Evolutionary conservation across 2,888 invertebrate genomes (phyloP), one percentile per base, ranked within the genome.

Genomic region (Neoscelio sp.): DNA sequence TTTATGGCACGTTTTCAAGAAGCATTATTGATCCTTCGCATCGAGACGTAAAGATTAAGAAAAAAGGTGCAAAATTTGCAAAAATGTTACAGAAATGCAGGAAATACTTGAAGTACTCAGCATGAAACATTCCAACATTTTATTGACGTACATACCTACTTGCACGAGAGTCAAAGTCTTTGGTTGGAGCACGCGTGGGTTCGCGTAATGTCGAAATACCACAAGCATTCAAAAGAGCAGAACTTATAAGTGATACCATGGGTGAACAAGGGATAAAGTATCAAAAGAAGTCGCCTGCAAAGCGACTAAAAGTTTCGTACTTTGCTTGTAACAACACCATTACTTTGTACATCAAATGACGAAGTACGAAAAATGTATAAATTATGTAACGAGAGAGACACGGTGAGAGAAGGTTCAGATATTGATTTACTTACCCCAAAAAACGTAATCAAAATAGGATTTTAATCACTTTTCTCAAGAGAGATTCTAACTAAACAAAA

Each of bases 91-190:
- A 56, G 52, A 65, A 73, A 28, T 8, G 48, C 38, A 12, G 40
- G 8, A 64, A 73, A 65, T 38, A 46, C 62, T 62, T 46, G 38
- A 20, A n/a, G 54, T 58, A 48, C 54, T 54, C 44, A 13, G 23
- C 44, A 67, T 44, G 33, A 70, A 70, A 48, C 65, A 65, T 58
- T 58, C 56, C 65, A 35, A 2, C 23, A 35, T 67, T 65, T 60
- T 67, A 75, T 60, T 52, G 67, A 60, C 52, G 67, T 60, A 26
- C 35, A 46, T 40, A n/a, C 46, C 40, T 48, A 46, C 35, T 54
- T 52, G 60, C 54, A 58, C 65, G 58, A 48, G 23, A 67, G 60
- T 67, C 75, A 67, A 75, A 75, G 60, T 33, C 65, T 64, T 73
- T 38, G 62, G 26, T 33, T 30, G 15, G 28, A 20, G 60, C 44